Percentiles rank a stretch among this genome's conserved stretches.
These are phyloP conservation scores for Acanthaster planci DNA, from an alignment of 35 echinoderm and acorn worm species.

Conservation along the genomic window DNA sequence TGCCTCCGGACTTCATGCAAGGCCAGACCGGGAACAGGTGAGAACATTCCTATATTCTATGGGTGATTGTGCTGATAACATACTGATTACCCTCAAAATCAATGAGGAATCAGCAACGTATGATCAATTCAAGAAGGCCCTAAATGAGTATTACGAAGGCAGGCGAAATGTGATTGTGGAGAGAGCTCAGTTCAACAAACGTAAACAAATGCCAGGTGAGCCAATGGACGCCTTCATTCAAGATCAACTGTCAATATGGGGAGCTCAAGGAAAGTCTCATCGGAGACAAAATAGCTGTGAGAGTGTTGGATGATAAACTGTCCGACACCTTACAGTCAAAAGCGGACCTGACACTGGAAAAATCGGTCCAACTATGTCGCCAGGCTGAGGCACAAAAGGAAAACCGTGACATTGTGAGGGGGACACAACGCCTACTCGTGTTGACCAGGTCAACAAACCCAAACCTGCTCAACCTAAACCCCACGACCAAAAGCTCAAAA, in stretches of 20 bases:
- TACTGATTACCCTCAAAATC: no score
- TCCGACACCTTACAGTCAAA: neutral
- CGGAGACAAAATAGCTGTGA: constrained; percentile 32
- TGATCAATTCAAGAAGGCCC: constrained; percentile 3
- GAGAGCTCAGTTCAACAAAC: constrained; percentile 47
- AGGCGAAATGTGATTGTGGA: constrained; percentile 39
- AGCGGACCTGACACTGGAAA: neutral
- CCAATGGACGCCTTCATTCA: constrained; percentile 33
- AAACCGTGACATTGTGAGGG: neutral
- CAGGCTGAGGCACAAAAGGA: neutral
- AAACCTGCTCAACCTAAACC: neutral
- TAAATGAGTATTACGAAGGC: no score
- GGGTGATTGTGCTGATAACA: constrained; percentile 18
- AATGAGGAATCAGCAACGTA: constrained; percentile 14
- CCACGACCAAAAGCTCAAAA: neutral
- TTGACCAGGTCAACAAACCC: neutral
- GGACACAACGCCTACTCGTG: neutral
- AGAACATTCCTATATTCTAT: constrained; percentile 40
- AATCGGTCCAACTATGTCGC: neutral
- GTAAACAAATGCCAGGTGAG: constrained; percentile 39
- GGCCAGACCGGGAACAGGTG: neutral
- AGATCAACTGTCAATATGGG: constrained; percentile 34
- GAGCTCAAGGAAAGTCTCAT: constrained; percentile 29
- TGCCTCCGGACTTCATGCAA: constrained; percentile 19
- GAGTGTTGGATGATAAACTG: constrained; percentile 24